Evolutionary conservation across 2,797 vertebrate genomes (phyloP), one percentile per base, ranked within the genome.

Genomic region (Lithobates pipiens): DNA sequence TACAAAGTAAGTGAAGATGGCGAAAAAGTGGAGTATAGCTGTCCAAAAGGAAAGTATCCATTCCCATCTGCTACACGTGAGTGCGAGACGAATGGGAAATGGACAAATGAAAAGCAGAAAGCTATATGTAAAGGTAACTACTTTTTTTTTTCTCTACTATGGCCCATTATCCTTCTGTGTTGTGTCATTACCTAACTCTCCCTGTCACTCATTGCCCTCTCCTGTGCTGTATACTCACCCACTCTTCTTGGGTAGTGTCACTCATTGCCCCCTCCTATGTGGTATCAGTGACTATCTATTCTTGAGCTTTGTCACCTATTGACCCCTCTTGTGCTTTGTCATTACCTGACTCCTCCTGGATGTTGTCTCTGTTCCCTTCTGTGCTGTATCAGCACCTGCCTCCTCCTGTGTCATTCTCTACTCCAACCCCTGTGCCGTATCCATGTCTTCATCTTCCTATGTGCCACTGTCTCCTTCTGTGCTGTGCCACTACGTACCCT

Each of bases 81-180:
- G 3, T 86, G 84, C 25, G 32, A 23, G 1, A 1, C 0, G 10
- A 34, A 61, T 11, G 72, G 72, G 5, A 10, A 7, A 8, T 86
- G 84, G 84, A 36, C 44, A 9, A 29, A 81, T 5, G 8, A 71
- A 1, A 70, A 76, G 3, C 7, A 7, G 15, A 68, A 54, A 25
- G 44, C 72, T 16, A 16, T 29, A 15, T 86, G 84, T 21, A 80
- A n/a, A 86, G 72, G 84, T 86, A 81, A 86, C 3, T 6, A 29
- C 23, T 2, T 44, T n/a, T 29, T 44, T 7, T 11, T 10, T 3
- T 10, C n/a, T n/a, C n/a, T 42, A n/a, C 70, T 72, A 21, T 4
- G 9, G 8, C 32, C 5, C 39, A 11, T 34, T 61, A 1, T 61
- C 50, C 16, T 25, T 69, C 10, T 67, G n/a, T n/a, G 21, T 10